Percentiles rank a stretch among this genome's conserved stretches.
Evolutionary conservation across 2,797 vertebrate genomes (phyloP).

Genomic region (Manis javanica): DNA sequence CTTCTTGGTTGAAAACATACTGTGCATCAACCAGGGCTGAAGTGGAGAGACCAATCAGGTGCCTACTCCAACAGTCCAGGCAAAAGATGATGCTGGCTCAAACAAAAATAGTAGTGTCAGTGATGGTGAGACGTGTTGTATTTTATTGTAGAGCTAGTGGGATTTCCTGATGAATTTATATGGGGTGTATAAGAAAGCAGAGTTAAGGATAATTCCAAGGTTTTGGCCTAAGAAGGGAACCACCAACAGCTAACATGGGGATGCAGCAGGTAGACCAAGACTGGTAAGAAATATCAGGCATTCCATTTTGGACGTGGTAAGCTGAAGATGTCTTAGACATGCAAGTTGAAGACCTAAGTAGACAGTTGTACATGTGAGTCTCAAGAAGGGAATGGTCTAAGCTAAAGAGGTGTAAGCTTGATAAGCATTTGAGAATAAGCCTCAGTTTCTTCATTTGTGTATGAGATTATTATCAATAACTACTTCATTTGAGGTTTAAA

Average conservation of each 20-base stretch:
- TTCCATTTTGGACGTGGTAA: background rate
- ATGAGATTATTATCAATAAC: background rate
- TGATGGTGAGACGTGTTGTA: background rate
- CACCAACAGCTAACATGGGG: background rate
- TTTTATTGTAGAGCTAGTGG: background rate
- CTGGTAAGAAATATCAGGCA: background rate
- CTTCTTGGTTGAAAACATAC: background rate
- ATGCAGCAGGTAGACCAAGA: too few species aligned
- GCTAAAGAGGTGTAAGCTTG: background rate
- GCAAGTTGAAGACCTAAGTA: too few species aligned
- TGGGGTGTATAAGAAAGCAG: background rate
- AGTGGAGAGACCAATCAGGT: background rate
- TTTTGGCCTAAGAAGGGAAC: background rate
- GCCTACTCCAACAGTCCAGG: background rate
- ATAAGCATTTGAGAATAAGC: background rate
- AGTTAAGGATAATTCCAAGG: background rate
- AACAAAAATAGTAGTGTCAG: background rate
- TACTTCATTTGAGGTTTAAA: background rate
- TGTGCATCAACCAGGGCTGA: background rate
- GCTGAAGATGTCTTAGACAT: background rate
- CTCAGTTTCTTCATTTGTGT: background rate
- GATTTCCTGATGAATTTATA: background rate
- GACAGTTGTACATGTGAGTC: background rate
- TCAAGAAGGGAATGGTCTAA: background rate
- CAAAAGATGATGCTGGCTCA: background rate